Percentiles rank a stretch among this genome's conserved stretches.
Evolutionary conservation across 2,797 vertebrate species (phyloP).

Genomic region (Chaunax sp.): DNA sequence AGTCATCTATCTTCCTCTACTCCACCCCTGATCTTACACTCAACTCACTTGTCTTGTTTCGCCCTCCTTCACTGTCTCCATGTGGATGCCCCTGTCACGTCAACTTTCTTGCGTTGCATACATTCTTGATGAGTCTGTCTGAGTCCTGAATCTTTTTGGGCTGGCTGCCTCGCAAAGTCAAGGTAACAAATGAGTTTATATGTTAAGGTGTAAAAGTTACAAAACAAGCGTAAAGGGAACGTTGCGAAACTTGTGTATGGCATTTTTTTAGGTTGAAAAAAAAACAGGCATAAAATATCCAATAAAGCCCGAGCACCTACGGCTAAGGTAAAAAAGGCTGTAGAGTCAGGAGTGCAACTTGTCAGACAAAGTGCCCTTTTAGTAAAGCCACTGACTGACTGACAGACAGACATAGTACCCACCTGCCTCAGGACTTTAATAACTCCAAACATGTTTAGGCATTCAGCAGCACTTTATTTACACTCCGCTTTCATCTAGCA

Average conservation of each 20-base stretch:
- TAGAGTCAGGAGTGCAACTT: constrained; percentile 57
- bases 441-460: constrained; percentile 65
- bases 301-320: constrained; percentile 61
- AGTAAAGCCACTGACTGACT: constrained; percentile 59
- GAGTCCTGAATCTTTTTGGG: constrained; percentile 27
- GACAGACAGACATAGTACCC: constrained; percentile 35
- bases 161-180: constrained; percentile 39
- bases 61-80: constrained; percentile 39
- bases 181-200: constrained; percentile 42
- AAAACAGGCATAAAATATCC: constrained; percentile 38
- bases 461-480: constrained; percentile 59
- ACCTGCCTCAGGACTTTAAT: constrained; percentile 63
- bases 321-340: constrained; percentile 55
- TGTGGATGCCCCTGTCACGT: constrained; percentile 57
- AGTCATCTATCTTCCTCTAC: constrained; percentile 84
- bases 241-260: constrained; percentile 26
- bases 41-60: constrained; percentile 76
- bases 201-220: constrained; percentile 34
- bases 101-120: constrained; percentile 44
- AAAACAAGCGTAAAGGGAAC: constrained; percentile 7
- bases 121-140: constrained; percentile 41
- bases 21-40: constrained; percentile 76
- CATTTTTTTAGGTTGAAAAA: not conserved
- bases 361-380: constrained; percentile 56
- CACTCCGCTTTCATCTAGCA: constrained; percentile 35